Conservation (phyloP, 2,113 vertebrate genomes). For the Taurulus bubalis region DNA sequence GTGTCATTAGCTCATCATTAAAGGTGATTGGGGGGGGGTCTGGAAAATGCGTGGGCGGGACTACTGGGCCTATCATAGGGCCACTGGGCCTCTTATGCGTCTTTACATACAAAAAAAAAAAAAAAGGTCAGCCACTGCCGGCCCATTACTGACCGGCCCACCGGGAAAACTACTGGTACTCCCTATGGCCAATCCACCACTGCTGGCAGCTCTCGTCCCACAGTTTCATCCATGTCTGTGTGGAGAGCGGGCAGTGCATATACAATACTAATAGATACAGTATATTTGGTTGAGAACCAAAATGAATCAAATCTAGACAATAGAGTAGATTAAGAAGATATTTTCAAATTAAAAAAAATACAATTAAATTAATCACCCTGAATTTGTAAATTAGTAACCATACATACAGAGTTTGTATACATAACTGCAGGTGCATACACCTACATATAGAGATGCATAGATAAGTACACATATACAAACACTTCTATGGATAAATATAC, state of each 20-base stretch:
- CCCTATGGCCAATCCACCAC: too few relatives aligned
- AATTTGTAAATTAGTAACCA: neutral
- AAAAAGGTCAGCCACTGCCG: too few relatives aligned
- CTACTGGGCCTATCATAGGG: too few relatives aligned
- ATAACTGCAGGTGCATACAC: neutral
- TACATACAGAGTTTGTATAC: neutral
- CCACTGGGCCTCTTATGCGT: too few relatives aligned
- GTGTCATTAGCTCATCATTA: too few relatives aligned
- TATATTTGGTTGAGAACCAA: neutral
- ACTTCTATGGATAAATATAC: neutral
- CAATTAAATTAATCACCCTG: neutral
- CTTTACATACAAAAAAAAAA: too few relatives aligned
- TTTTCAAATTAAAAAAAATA: neutral
- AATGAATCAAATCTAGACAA: neutral
- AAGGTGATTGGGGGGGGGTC: too few relatives aligned
- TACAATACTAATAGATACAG: neutral
- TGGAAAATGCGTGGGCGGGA: too few relatives aligned
- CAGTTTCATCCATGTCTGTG: neutral
- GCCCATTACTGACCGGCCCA: too few relatives aligned
- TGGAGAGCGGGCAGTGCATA: neutral
- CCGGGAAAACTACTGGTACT: too few relatives aligned
- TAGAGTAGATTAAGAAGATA: neutral
- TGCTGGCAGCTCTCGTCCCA: slow-evolving; percentile 10
- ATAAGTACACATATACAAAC: neutral
- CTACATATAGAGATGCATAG: neutral